phyloP scores from a whole-genome alignment of 2,797 vertebrate species.

The Melanotaenia trifasciata region DNA sequence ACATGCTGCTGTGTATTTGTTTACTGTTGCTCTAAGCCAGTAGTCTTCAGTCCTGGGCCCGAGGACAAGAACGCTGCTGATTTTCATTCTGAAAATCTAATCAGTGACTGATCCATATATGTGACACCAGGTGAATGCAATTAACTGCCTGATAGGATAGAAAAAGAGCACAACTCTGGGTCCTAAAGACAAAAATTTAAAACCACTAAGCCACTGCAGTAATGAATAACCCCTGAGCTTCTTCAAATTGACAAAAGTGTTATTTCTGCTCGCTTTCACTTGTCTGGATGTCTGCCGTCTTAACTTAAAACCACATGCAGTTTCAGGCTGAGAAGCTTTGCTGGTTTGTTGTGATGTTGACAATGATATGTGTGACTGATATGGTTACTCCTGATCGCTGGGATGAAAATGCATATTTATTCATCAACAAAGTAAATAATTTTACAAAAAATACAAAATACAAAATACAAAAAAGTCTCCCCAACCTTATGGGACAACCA shows the following conservation, averaged over 20 bases:
- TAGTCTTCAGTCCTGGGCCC: conserved; percentile 37
- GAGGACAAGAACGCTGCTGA: conserved; percentile 32
- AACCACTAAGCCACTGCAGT: conserved; percentile 35
- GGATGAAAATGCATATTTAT: neutral
- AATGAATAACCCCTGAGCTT: conserved; percentile 46
- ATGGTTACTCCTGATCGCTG: neutral
- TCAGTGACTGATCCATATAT: conserved; percentile 58
- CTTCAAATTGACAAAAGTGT: conserved; percentile 24
- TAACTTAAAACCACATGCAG: neutral
- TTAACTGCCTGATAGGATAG: conserved; percentile 53
- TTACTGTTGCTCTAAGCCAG: conserved; percentile 33
- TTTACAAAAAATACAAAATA: too few relatives aligned
- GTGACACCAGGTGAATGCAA: conserved; percentile 59
- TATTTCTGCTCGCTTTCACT: conserved; percentile 14
- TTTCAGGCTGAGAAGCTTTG: conserved; percentile 13
- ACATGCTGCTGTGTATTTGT: conserved; percentile 39
- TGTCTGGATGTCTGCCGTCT: conserved; percentile 5
- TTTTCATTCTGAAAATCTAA: conserved; percentile 66
- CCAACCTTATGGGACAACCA: too few relatives aligned
- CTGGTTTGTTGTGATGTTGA: neutral
- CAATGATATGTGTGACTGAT: neutral
- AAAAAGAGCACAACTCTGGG: conserved; percentile 34
- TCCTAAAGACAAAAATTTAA: conserved; percentile 52
- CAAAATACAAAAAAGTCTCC: neutral
- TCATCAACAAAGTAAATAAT: neutral